These are phyloP conservation scores for Hemiprocne comata DNA, from an alignment of 2,113 vertebrate genomes.

Conservation along the genomic window DNA sequence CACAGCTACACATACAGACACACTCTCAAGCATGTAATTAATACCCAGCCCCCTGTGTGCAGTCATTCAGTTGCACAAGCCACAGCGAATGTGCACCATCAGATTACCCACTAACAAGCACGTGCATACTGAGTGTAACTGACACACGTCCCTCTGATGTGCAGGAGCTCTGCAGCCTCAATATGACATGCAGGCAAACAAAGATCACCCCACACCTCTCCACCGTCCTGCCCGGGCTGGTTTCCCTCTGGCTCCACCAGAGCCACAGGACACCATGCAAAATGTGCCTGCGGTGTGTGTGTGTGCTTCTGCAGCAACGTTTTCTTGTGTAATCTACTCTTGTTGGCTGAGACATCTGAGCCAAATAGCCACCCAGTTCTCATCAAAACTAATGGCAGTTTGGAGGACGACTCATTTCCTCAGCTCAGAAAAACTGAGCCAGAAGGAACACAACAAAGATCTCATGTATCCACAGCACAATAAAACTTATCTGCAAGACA, in stretches of 20 bases:
- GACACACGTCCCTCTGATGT: not conserved
- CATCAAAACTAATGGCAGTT: not conserved
- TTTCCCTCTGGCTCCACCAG: not conserved
- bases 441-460: constrained; percentile 2
- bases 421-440: constrained; percentile 47
- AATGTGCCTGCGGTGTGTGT: fast-evolving
- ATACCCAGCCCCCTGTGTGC: constrained; percentile 13
- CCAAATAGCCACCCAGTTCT: not conserved
- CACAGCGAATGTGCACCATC: not conserved
- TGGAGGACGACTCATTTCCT: not conserved
- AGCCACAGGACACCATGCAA: not conserved
- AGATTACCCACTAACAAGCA: not conserved
- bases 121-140: not conserved
- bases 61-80: constrained; percentile 10
- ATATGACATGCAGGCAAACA: fast-evolving
- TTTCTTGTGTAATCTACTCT: not conserved
- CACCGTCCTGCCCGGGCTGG: not conserved
- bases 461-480: not conserved
- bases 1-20: not conserved
- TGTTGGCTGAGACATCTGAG: not conserved
- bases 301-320: not conserved
- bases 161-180: not conserved
- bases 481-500: constrained; percentile 16
- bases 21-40: constrained; percentile 62
- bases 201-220: not conserved